Conservation (phyloP, 2,797 vertebrate species). For the Pseudochaenichthys georgianus region DNA sequence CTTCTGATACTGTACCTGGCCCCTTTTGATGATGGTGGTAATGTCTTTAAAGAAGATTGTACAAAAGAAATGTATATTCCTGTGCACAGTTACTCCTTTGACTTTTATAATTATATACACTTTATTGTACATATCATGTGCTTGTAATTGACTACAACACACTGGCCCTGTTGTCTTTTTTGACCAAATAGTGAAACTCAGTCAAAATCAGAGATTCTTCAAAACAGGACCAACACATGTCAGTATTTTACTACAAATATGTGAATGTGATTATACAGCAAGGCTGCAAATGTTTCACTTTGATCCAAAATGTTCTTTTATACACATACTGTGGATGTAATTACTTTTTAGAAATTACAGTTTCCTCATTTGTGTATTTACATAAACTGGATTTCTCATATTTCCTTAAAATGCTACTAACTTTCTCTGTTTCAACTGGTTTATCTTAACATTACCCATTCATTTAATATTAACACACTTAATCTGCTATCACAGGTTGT, state of each 20-base stretch:
- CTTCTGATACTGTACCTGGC: conserved; percentile 31
- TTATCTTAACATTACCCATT: conserved; percentile 35
- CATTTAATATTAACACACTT: conserved; percentile 20
- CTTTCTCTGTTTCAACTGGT: conserved; percentile 36
- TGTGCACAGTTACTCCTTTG: conserved; percentile 40
- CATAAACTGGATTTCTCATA: no score
- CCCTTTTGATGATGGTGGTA: conserved; percentile 19
- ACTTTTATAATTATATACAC: conserved; percentile 30
- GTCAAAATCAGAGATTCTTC: conserved; percentile 12
- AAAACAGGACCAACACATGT: conserved; percentile 48
- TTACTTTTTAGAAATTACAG: conserved; percentile 56
- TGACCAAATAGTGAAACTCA: conserved; percentile 41
- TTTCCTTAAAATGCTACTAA: conserved; percentile 17
- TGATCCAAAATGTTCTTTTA: conserved; percentile 46
- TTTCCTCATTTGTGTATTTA: conserved; percentile 41
- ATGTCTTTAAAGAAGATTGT: conserved; percentile 25
- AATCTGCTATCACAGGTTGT: conserved; percentile 25
- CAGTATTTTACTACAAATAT: conserved; percentile 52
- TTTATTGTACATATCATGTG: conserved; percentile 36
- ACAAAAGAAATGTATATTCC: conserved; percentile 52
- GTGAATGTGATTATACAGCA: conserved; percentile 52
- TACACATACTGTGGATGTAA: conserved; percentile 49
- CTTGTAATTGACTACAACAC: conserved; percentile 14
- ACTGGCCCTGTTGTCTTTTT: conserved; percentile 14
- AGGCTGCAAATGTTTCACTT: conserved; percentile 39